These are phyloP conservation scores for Ceyx erithaca DNA, from an alignment of 2,797 vertebrate species.

Conservation along the genomic window DNA sequence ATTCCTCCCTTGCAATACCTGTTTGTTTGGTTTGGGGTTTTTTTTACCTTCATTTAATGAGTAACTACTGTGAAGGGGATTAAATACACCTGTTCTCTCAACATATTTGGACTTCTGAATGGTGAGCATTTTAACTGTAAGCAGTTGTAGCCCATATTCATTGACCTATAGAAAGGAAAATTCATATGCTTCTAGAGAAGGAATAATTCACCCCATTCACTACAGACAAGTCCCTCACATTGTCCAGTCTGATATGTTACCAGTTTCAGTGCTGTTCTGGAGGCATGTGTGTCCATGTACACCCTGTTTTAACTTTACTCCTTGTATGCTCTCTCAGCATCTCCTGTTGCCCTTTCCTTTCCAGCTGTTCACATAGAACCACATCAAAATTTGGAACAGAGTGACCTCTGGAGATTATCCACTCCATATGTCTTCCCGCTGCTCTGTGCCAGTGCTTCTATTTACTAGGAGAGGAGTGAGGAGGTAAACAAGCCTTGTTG, in stretches of 20 bases:
- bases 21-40: background rate
- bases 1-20: conserved; percentile 4
- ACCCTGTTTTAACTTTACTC: background rate
- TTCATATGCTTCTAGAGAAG: background rate
- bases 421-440: background rate
- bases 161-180: background rate
- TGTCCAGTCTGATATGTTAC: background rate
- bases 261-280: background rate
- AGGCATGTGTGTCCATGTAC: background rate
- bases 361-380: background rate
- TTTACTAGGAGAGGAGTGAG: background rate
- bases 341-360: background rate
- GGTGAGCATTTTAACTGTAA: background rate
- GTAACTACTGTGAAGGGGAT: conserved; percentile 34
- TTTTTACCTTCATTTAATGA: conserved; percentile 51
- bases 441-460: background rate
- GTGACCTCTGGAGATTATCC: background rate
- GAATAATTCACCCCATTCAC: background rate
- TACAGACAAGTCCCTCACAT: background rate
- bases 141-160: background rate
- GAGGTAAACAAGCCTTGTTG: background rate
- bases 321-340: background rate
- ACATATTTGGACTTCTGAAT: background rate
- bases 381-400: background rate
- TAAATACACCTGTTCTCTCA: conserved; percentile 27